Evolutionary conservation across 2,797 vertebrate genomes (phyloP), one percentile per base, ranked within the genome.

Genomic region (Hozukius guyotensis): DNA sequence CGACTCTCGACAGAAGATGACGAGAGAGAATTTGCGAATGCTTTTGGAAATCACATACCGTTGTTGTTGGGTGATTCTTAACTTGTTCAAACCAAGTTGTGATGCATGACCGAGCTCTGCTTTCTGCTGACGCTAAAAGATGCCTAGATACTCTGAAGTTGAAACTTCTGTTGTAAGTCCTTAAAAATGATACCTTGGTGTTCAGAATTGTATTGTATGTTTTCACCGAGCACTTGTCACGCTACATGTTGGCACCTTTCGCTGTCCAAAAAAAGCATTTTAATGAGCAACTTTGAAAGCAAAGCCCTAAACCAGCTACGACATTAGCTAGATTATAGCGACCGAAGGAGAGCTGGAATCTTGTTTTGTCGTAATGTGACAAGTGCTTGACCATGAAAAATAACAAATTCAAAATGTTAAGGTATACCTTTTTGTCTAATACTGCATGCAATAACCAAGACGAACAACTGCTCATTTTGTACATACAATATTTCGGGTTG

Each of bases 401-500:
- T 52, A 72, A 64, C 34, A 82, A 67, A 79, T 87, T 86, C 67
- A 84, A 84, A 86, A 87, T 88, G 81, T 91, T 69, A 75, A 86
- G 79, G 80, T 88, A 65, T 76, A 77, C 68, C 65, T 80, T 86
- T 90, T 90, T 90, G 89, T 86, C 85, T 86, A 86, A 89, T 94
- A 90, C 77, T 93, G 95, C 94, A 96, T 95, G 95, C 92, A 93
- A 94, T 94, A 94, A 92, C 81, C 77, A 89, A 87, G 75, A 92
- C 20, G 73, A 86, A 87, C 72, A 90, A 84, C 79, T 86, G 85
- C 86, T 94, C 83, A 87, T 93, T 94, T 89, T 96, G 94, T 96
- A 96, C 87, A 96, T 95, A 94, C 49, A 74, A 77, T 82, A 84
- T 93, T 75, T 90, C 70, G 84, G 87, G 87, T 85, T 88, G 87